Base-by-base conservation (phyloP, 2,888 invertebrate species). In the Onchidella celtica region DNA sequence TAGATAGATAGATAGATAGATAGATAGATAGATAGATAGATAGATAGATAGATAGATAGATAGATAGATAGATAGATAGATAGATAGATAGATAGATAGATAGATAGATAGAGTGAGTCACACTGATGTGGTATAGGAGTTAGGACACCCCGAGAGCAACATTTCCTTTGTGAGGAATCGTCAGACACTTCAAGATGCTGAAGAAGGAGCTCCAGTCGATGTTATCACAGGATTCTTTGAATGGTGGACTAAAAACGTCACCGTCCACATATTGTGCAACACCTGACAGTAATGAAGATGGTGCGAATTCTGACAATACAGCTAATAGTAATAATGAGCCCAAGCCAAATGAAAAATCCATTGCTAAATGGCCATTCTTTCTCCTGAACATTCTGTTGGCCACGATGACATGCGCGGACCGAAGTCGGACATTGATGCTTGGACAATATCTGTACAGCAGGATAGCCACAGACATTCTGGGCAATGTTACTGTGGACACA, bases 391-490 rank as follows among this genome's bases (percentile, higher is more conserved):
- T 65, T 6, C 14, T 79, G 11, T 24, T 47, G 40, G 40, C 70
- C 40, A 21, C 72, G 47, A 4, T 61, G n/a, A 9, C 79, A 14
- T 61, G 57, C 36, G 63, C 81, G 1, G 40, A n/a, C 38, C 32
- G 36, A 38, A 24, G 65, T 24, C 69, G 61, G 27, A 38, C 38
- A 3, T 66, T 69, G 1, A 14, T 81, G 32, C 17, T 81, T 29
- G 68, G 63, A 0, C 81, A 81, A 61, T 81, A 81, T 75, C 29
- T 66, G 27, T 81, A 81, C 75, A 68, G 74, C 61, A 61, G 66
- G 59, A 34, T 59, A 57, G 74, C 75, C 3, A 36, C 55, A 59
- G 32, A 73, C 2, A 29, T 75, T 29, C 61, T 65, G 24, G 81
- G 81, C 0, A 75, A 75, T 40, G 36, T 24, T 32, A 75, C 57